Evolutionary conservation across 2,113 vertebrate species (phyloP).

Genomic region (Xiphorhynchus elegans): DNA sequence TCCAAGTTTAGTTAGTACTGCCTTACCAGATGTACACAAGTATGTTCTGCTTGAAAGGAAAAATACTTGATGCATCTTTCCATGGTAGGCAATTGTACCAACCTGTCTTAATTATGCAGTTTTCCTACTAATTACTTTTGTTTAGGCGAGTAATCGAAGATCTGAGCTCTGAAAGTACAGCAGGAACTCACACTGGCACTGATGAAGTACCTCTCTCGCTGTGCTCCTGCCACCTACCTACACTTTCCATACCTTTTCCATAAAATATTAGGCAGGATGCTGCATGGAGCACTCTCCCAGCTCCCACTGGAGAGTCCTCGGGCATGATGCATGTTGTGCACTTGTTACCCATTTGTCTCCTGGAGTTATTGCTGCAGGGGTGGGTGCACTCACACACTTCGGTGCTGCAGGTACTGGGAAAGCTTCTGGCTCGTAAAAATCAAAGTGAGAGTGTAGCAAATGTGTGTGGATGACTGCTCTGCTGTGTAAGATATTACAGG

Average conservation of each 20-base stretch:
- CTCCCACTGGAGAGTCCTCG: not conserved
- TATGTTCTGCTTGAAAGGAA: not conserved
- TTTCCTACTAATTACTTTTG: not conserved
- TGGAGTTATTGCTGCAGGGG: not conserved
- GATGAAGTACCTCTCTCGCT: not conserved
- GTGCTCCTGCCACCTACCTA: not conserved
- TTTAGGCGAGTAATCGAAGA: not conserved
- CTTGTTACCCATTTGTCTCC: not conserved
- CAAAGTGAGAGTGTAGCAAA: fast-evolving
- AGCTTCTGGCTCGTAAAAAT: not conserved
- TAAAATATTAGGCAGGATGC: not conserved
- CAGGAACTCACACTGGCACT: not conserved
- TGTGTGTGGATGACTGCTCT: fast-evolving
- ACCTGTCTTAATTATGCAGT: not conserved
- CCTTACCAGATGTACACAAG: not conserved
- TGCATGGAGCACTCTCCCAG: not conserved
- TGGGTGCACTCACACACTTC: fast-evolving
- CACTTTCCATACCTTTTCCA: not conserved
- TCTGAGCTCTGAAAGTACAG: not conserved
- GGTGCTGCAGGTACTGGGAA: not conserved
- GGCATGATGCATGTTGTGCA: not conserved
- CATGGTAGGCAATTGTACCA: not conserved
- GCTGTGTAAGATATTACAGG: not conserved
- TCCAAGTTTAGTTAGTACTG: not conserved
- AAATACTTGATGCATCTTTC: not conserved